These are phyloP conservation scores for Deilephila porcellus DNA, from an alignment of 2,888 invertebrate genomes.

Conservation along the genomic window DNA sequence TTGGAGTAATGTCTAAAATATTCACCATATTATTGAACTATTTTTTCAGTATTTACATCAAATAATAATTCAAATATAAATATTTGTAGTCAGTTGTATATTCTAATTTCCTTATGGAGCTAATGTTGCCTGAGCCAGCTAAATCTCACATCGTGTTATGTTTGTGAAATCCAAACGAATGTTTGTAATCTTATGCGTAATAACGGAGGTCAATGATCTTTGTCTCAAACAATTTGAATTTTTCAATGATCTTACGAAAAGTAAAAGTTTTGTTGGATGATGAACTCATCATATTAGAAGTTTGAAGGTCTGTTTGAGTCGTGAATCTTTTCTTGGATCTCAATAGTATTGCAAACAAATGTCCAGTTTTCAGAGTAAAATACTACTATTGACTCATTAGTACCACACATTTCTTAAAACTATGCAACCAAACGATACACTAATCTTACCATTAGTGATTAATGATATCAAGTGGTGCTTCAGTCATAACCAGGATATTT, in stretches of 20 bases:
- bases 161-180: constrained; percentile 15
- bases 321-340: too few species aligned
- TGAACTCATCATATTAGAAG: background rate
- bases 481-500: too few species aligned
- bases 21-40: too few species aligned
- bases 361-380: too few species aligned
- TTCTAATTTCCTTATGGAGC: background rate
- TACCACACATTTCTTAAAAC: too few species aligned
- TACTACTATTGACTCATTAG: too few species aligned
- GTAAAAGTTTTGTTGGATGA: constrained; percentile 16
- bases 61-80: background rate
- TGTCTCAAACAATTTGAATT: constrained; percentile 14
- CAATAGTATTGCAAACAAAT: too few species aligned
- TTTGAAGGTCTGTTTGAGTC: background rate
- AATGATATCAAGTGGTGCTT: too few species aligned
- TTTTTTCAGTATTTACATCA: background rate
- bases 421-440: too few species aligned
- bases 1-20: too few species aligned
- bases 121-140: background rate
- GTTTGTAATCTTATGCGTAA: constrained; percentile 5
- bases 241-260: constrained; percentile 8
- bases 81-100: background rate
- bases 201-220: constrained; percentile 14
- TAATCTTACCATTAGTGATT: too few species aligned
- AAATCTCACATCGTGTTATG: background rate